These are phyloP conservation scores for Prietella phreatophila DNA, from an alignment of 2,113 vertebrate genomes.

Conservation along the genomic window DNA sequence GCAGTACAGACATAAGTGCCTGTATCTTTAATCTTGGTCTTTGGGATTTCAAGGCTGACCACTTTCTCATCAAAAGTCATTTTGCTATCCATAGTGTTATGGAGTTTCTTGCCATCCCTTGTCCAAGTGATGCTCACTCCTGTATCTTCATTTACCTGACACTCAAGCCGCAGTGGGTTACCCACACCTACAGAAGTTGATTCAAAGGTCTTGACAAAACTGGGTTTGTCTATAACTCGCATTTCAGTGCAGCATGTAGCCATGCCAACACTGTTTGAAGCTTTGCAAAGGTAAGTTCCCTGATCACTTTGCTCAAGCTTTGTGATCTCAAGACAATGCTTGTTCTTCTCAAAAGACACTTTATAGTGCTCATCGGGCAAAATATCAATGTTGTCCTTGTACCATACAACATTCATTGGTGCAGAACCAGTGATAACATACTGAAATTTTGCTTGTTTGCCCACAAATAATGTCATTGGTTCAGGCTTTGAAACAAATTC, in stretches of 20 bases:
- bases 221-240: slow-evolving; percentile 85
- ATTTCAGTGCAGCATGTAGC: slow-evolving; percentile 87
- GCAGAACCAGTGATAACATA: slow-evolving; percentile 88
- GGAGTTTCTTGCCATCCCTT: slow-evolving; percentile 89
- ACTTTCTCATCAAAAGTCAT: slow-evolving; percentile 95
- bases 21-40: slow-evolving; percentile 92
- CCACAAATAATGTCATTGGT: slow-evolving; percentile 88
- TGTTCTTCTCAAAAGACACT: slow-evolving; percentile 83
- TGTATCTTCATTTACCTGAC: slow-evolving; percentile 93
- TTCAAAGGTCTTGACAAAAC: slow-evolving; percentile 83
- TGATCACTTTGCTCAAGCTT: slow-evolving; percentile 79
- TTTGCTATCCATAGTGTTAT: slow-evolving; percentile 89
- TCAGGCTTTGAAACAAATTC: slow-evolving; percentile 92
- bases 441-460: slow-evolving; percentile 86
- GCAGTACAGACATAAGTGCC: slow-evolving; percentile 90
- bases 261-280: slow-evolving; percentile 91
- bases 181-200: slow-evolving; percentile 82
- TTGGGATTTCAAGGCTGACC: slow-evolving; percentile 88
- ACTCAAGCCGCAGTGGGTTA: slow-evolving; percentile 86
- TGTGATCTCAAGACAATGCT: slow-evolving; percentile 84
- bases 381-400: slow-evolving; percentile 87
- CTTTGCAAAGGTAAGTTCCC: slow-evolving; percentile 92
- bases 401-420: slow-evolving; percentile 89
- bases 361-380: slow-evolving; percentile 76
- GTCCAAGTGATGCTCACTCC: slow-evolving; percentile 87